These are phyloP conservation scores for Pemphredon lugubris DNA, from an alignment of 2,888 invertebrate genomes.

Conservation along the genomic window DNA sequence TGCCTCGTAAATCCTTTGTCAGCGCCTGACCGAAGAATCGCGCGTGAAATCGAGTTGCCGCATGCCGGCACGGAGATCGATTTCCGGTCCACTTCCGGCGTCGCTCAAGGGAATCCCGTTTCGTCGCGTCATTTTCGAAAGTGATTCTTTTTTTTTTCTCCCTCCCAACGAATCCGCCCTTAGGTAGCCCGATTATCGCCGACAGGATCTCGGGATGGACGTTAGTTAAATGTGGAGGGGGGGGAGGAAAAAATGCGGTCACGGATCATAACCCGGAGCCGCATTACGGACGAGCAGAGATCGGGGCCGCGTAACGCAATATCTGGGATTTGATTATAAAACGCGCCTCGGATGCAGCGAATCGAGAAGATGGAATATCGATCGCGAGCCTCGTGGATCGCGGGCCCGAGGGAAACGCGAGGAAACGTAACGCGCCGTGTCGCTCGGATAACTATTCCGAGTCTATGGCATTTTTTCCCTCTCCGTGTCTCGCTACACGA, in stretches of 20 bases:
- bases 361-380: constrained; percentile 33
- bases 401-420: constrained; percentile 8
- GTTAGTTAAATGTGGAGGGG: constrained; percentile 52
- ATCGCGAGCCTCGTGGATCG: constrained; percentile 21
- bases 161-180: not conserved
- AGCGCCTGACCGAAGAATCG: constrained; percentile 12
- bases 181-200: no score
- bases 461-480: no score
- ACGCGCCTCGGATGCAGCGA: constrained; percentile 36
- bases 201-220: no score
- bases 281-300: constrained; percentile 68
- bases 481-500: no score
- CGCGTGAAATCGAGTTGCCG: constrained; percentile 46
- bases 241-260: constrained; percentile 69
- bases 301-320: constrained; percentile 66
- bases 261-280: constrained; percentile 65
- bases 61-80: constrained; percentile 26
- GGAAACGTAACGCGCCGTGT: not conserved
- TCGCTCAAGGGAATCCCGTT: not conserved
- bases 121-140: constrained; percentile 49
- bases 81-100: constrained; percentile 64
- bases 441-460: not conserved
- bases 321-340: constrained; percentile 61
- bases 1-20: constrained; percentile 13
- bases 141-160: constrained; percentile 35